Evolutionary conservation across 53 echinoderm and acorn worm species (phyloP), one percentile per base, ranked within the genome.

Genomic region (Holothuria scabra): DNA sequence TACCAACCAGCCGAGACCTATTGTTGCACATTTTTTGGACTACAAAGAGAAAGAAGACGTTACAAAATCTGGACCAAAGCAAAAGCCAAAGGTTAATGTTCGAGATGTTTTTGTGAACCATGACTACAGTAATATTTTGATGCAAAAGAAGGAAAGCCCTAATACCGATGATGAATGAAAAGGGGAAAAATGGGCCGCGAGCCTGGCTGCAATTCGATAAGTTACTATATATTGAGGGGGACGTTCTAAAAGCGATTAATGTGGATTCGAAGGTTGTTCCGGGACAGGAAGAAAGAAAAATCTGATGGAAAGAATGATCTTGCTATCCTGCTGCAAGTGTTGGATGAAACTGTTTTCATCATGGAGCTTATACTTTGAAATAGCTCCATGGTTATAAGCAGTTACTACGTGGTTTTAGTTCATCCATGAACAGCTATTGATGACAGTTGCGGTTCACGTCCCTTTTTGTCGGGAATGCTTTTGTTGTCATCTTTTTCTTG

Each of bases 1-100:
- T 64, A 26, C 65, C 0, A 64, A 64, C 12, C 65, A 64, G 25
- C 65, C 65, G 3, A 64, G 65, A 64, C 65, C 62, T 61, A 64
- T 25, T 21, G 31, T 24, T 19, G 65, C 31, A 28, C 65, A 64
- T n/a, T 64, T 64, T 12, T 13, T 8, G 65, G 16, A 64, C 24
- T 64, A 64, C 65, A 64, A 64, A 64, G 65, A 64, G 22, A 61
- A 64, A 21, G 31, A 64, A 21, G 12, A 61, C 12, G 65, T 24
- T 1, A 64, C 24, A 1, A 64, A 64, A 64, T 0, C 65, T n/a
- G 65, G 65, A 5, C 26, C 65, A 28, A 28, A 28, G 28, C 65
- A 64, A 13, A 13, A 16, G 5, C 65, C 65, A 64, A 12, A 64
- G 65, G 5, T 64, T 5, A 64, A 64, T 31, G 65, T 24, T 5